Percentiles rank a stretch among this genome's conserved stretches.
These are phyloP conservation scores for Enteromius fasciolatus DNA, from an alignment of 2,797 vertebrate species.

Conservation along the genomic window DNA sequence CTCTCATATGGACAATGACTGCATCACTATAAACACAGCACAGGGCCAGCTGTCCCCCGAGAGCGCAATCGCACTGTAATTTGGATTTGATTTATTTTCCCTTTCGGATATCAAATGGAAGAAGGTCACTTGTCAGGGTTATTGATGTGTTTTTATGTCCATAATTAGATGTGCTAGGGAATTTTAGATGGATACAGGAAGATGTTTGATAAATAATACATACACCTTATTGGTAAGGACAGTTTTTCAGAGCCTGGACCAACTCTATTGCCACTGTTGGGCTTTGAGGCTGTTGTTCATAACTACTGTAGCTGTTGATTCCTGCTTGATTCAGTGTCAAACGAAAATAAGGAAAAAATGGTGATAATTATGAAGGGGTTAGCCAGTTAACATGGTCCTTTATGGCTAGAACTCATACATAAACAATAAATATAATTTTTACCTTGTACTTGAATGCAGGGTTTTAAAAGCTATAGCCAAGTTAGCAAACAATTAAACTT, in stretches of 20 bases:
- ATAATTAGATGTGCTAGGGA: slow-evolving; percentile 20
- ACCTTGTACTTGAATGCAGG: not conserved
- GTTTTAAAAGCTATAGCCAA: not conserved
- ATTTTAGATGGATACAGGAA: slow-evolving; percentile 2
- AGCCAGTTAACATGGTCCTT: not conserved
- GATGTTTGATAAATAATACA: not conserved
- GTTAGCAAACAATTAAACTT: not conserved
- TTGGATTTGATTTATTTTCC: slow-evolving; percentile 45
- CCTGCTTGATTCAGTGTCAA: not conserved
- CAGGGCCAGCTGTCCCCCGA: slow-evolving; percentile 41
- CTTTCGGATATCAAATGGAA: slow-evolving; percentile 67
- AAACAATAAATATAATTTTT: slow-evolving; percentile 5
- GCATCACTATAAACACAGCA: slow-evolving; percentile 49
- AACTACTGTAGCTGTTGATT: not conserved
- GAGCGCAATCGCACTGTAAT: slow-evolving; percentile 44
- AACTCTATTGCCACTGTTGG: not conserved
- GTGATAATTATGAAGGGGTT: not conserved
- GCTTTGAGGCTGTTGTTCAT: slow-evolving; percentile 4
- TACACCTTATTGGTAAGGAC: not conserved
- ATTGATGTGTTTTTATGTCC: slow-evolving; percentile 21
- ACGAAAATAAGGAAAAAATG: not conserved
- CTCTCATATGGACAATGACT: slow-evolving; percentile 49
- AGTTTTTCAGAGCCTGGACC: not conserved
- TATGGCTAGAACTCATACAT: not conserved
- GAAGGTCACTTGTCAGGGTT: slow-evolving; percentile 63